phyloP scores from a whole-genome alignment of 2,888 invertebrate genomes.

The Brachypterus glaber region DNA sequence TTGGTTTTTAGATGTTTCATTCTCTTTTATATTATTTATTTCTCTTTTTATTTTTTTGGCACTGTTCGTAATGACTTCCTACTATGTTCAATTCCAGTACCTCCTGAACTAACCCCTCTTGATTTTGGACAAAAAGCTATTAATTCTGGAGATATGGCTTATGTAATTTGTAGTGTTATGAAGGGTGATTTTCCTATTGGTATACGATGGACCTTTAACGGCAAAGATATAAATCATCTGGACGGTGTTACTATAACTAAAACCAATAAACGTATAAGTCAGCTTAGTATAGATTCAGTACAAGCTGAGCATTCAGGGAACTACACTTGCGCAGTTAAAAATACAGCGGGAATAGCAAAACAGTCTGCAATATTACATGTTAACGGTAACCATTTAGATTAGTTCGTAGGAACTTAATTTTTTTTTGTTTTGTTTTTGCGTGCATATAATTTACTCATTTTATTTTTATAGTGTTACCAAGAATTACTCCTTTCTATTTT shows the following conservation, averaged over 20 bases:
- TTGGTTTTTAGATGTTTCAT: conserved; percentile 7
- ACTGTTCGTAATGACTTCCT: too few species aligned
- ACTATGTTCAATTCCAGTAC: too few species aligned
- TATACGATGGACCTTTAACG: conserved; percentile 59
- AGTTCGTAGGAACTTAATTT: too few species aligned
- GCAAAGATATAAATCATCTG: conserved; percentile 34
- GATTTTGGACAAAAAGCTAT: conserved; percentile 52
- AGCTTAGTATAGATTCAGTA: conserved; percentile 51
- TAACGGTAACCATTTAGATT: too few species aligned
- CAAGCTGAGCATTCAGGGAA: conserved; percentile 46
- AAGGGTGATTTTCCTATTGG: conserved; percentile 63
- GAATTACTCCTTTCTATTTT: conserved; percentile 56
- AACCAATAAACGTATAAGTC: conserved; percentile 48
- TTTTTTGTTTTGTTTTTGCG: conserved; percentile 5
- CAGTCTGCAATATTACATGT: conserved; percentile 44
- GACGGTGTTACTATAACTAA: conserved; percentile 29
- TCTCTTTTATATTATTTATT: conserved; percentile 2
- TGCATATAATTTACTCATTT: background rate
- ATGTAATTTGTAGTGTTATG: conserved; percentile 54
- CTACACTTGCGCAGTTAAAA: conserved; percentile 48
- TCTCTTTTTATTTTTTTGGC: conserved; percentile 9
- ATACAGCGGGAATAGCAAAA: conserved; percentile 44
- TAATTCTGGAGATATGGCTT: conserved; percentile 60
- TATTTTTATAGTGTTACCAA: conserved; percentile 49
- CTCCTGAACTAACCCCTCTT: conserved; percentile 28